Conservation (phyloP, 2,888 invertebrate species). For the Pelosia muscerda region DNA sequence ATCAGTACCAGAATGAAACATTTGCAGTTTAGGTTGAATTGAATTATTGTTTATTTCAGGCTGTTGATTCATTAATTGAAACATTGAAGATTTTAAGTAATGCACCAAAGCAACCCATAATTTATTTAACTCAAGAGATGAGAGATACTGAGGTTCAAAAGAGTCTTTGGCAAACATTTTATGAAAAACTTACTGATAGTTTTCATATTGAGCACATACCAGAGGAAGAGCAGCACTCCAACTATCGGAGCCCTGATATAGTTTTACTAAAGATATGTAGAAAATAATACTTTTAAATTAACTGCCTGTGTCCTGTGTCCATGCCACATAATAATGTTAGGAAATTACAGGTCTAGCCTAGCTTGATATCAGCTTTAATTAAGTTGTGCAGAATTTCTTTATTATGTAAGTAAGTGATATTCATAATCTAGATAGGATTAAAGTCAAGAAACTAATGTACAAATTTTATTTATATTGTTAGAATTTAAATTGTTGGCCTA, state of each 20-base stretch:
- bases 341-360: neutral
- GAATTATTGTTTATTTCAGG: constrained; percentile 73
- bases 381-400: neutral
- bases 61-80: constrained; percentile 86
- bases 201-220: constrained; percentile 84
- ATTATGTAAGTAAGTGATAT: neutral
- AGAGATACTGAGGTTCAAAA: constrained; percentile 87
- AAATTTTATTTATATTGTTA: neutral
- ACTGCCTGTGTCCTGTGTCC: too few species aligned
- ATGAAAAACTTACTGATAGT: constrained; percentile 66
- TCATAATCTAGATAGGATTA: neutral
- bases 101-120: constrained; percentile 81
- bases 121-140: constrained; percentile 90
- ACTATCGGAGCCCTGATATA: constrained; percentile 89
- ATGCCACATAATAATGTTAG: neutral
- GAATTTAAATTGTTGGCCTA: neutral
- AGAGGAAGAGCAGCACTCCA: constrained; percentile 86
- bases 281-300: constrained; percentile 61
- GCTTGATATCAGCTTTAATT: neutral
- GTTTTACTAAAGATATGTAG: constrained; percentile 81
- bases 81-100: constrained; percentile 82
- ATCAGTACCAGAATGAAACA: neutral
- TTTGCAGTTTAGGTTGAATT: too few species aligned
- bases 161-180: constrained; percentile 73
- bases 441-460: neutral